Evolutionary conservation across 2,888 invertebrate species (phyloP).

Genomic region (Trilocha varians): DNA sequence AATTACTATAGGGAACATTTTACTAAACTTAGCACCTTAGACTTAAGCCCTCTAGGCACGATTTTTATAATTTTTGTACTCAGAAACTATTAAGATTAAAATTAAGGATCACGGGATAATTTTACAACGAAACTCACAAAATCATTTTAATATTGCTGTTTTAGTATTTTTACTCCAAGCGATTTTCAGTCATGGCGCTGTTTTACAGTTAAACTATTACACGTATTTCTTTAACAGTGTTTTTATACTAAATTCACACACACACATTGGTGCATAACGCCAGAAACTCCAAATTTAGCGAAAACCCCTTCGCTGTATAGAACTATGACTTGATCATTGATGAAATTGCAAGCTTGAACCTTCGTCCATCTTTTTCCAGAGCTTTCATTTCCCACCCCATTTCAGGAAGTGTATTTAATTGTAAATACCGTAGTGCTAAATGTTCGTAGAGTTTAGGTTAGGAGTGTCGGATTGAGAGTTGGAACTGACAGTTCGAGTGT

Average conservation of each 20-base stretch:
- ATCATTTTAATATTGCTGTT: too few species aligned
- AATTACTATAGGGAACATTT: conserved; percentile 89
- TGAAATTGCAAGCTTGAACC: conserved; percentile 63
- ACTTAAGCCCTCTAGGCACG: conserved; percentile 64
- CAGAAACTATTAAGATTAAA: conserved; percentile 59
- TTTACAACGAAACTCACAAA: conserved; percentile 6
- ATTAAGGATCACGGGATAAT: conserved; percentile 41
- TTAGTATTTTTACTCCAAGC: too few species aligned
- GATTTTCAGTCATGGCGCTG: too few species aligned
- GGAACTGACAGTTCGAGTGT: conserved; percentile 27
- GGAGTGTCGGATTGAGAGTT: conserved; percentile 49
- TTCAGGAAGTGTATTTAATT: conserved; percentile 66
- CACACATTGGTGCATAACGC: too few species aligned
- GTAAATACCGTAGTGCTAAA: conserved; percentile 20
- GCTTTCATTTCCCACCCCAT: conserved; percentile 31
- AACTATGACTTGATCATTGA: conserved; percentile 60
- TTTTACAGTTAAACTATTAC: too few species aligned
- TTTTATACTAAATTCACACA: too few species aligned
- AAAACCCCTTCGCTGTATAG: too few species aligned
- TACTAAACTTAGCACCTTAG: conserved; percentile 73
- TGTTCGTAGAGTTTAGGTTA: conserved; percentile 56
- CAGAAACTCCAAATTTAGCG: too few species aligned
- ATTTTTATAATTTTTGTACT: conserved; percentile 70
- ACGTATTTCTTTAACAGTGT: too few species aligned
- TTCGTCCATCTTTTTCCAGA: conserved; percentile 28